phyloP scores from a whole-genome alignment of 2,888 invertebrate genomes.

The Epirrhoe alternata region DNA sequence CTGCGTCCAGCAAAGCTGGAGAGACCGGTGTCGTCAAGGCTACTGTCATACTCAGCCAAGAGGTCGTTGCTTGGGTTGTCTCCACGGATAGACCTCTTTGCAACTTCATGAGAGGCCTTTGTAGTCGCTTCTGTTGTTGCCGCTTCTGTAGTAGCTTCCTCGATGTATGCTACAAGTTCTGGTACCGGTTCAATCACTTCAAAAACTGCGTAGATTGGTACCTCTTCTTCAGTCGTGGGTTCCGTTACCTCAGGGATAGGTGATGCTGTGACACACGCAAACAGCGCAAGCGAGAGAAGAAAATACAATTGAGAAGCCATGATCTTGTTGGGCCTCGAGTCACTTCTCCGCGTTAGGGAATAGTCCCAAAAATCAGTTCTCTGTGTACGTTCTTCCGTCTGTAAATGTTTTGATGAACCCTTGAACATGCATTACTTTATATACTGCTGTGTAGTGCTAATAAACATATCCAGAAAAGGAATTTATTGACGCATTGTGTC shows the following conservation, averaged over 20 bases:
- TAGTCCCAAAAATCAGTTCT: constrained; percentile 54
- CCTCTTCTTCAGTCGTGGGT: constrained; percentile 52
- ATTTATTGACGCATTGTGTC: constrained; percentile 68
- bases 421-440: constrained; percentile 59
- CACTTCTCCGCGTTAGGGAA: constrained; percentile 63
- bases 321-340: constrained; percentile 59
- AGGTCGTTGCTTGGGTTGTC: constrained; percentile 72
- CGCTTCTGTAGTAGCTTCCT: constrained; percentile 52
- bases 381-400: constrained; percentile 47
- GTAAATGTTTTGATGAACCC: constrained; percentile 48
- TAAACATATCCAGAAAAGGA: constrained; percentile 68
- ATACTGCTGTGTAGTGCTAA: constrained; percentile 73
- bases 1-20: constrained; percentile 68
- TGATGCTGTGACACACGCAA: constrained; percentile 56
- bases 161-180: constrained; percentile 53
- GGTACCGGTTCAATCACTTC: constrained; percentile 67
- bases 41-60: constrained; percentile 67
- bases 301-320: constrained; percentile 66
- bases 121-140: constrained; percentile 51
- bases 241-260: constrained; percentile 55
- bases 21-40: constrained; percentile 61
- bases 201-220: constrained; percentile 56
- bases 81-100: constrained; percentile 68
- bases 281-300: constrained; percentile 65
- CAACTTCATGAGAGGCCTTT: constrained; percentile 60